Evolutionary conservation across 2,797 vertebrate genomes (phyloP).

Genomic region (Monodelphis domestica): DNA sequence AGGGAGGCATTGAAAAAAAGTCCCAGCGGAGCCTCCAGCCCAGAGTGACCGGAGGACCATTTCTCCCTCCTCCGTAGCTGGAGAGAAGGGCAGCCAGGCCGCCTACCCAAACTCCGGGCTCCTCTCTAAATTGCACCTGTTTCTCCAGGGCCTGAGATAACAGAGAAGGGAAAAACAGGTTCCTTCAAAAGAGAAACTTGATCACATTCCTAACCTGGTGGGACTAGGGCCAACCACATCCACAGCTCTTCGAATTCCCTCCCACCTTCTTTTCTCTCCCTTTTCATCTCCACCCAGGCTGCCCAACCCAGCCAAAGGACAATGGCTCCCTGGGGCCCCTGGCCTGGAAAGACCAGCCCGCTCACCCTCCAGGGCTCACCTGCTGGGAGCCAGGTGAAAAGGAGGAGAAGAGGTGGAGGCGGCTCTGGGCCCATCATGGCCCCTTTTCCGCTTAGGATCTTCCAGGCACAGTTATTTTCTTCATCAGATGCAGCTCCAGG

Average conservation of each 20-base stretch:
- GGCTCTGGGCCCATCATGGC: constrained; percentile 50
- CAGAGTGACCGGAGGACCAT: not conserved
- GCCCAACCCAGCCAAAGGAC: constrained; percentile 35
- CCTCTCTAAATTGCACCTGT: constrained; percentile 48
- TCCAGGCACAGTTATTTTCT: rapidly evolving
- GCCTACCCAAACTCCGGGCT: not conserved
- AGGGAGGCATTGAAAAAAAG: not conserved
- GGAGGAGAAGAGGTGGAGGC: constrained; percentile 64
- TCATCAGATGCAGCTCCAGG: not conserved
- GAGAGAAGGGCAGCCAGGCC: not conserved
- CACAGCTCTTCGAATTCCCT: not conserved
- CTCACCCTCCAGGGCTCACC: constrained; percentile 80
- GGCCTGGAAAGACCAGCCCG: not conserved
- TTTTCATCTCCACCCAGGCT: not conserved
- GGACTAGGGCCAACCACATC: constrained; percentile 1
- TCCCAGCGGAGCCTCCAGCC: not conserved
- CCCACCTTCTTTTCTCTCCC: not conserved
- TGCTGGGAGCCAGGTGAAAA: constrained; percentile 81
- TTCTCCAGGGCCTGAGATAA: not conserved
- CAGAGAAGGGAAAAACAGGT: constrained; percentile 62
- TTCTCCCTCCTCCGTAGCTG: not conserved
- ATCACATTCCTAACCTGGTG: constrained; percentile 27
- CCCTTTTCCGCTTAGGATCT: constrained; percentile 18
- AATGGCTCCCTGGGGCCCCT: constrained; percentile 36
- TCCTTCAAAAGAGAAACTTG: constrained; percentile 56